A percentile compares a stretch with the other conserved stretches of the same genome.
These are phyloP conservation scores for Coluber constrictor DNA, from an alignment of 2,797 vertebrate species.

Conservation along the genomic window DNA sequence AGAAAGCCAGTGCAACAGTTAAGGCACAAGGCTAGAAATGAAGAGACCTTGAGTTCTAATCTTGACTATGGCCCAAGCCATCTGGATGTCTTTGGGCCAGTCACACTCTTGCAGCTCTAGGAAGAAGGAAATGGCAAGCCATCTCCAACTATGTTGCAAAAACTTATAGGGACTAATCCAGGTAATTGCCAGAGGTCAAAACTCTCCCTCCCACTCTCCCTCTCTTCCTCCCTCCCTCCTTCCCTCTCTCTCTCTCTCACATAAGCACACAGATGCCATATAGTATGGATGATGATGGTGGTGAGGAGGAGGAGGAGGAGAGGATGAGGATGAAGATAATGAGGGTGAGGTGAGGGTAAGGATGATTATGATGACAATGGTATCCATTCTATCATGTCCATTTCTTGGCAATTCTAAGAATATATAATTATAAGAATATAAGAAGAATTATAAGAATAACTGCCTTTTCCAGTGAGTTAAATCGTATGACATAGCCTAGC, in stretches of 20 bases:
- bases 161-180: neutral
- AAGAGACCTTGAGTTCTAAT: neutral
- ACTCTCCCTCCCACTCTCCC: fast-evolving
- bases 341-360: too few relatives aligned
- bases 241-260: neutral
- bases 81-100: neutral
- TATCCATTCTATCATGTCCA: neutral
- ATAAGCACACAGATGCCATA: neutral
- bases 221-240: too few relatives aligned
- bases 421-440: too few relatives aligned
- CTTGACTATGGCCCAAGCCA: neutral
- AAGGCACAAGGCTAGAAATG: neutral
- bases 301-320: too few relatives aligned
- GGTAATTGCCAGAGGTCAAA: neutral
- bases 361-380: neutral
- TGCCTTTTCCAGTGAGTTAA: neutral
- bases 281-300: neutral
- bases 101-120: neutral
- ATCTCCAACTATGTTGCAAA: neutral
- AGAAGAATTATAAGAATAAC: neutral
- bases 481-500: neutral
- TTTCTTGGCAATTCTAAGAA: neutral
- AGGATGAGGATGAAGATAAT: too few relatives aligned
- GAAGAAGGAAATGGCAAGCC: neutral
- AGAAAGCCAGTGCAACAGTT: neutral